Percentiles rank a stretch among this genome's conserved stretches.
phyloP scores from a whole-genome alignment of 2,797 vertebrate species.

The Gambelia wislizenii region DNA sequence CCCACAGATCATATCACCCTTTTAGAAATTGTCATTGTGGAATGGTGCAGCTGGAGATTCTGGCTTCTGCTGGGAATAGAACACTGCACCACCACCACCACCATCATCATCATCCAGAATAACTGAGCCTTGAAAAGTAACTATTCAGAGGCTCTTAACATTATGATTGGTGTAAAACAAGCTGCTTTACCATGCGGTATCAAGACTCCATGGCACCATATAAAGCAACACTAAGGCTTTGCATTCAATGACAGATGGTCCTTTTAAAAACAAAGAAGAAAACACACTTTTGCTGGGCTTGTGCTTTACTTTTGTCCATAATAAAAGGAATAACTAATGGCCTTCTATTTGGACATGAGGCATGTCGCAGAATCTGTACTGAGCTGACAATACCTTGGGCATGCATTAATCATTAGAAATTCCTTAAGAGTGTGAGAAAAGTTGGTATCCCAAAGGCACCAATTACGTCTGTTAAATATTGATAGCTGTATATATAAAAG shows the following conservation, averaged over 20 bases:
- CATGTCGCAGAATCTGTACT: slow-evolving; percentile 19
- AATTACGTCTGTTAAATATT: slow-evolving; percentile 42
- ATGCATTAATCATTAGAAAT: slow-evolving; percentile 47
- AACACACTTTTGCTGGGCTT: not conserved
- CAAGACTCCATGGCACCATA: not conserved
- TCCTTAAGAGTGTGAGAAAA: slow-evolving; percentile 38
- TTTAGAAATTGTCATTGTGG: not conserved
- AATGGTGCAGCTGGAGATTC: not conserved
- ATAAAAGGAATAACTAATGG: slow-evolving; percentile 17
- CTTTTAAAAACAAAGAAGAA: not conserved
- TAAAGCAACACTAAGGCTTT: not conserved
- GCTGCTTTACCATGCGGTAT: not conserved
- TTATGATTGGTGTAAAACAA: not conserved
- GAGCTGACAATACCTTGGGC: slow-evolving; percentile 3
- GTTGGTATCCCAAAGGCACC: slow-evolving; percentile 33
- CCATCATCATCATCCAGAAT: not conserved
- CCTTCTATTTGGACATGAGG: slow-evolving; percentile 23
- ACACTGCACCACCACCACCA: not conserved
- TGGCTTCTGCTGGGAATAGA: not conserved
- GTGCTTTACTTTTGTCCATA: slow-evolving; percentile 3
- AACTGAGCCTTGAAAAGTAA: no score
- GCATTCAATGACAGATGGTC: not conserved
- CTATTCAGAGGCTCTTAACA: not conserved
- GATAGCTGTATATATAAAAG: slow-evolving; percentile 50
- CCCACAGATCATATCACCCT: not conserved